A percentile compares a stretch with the other conserved stretches of the same genome.
Evolutionary conservation across 2,797 vertebrate species (phyloP).

Genomic region (Nannoperca australis): DNA sequence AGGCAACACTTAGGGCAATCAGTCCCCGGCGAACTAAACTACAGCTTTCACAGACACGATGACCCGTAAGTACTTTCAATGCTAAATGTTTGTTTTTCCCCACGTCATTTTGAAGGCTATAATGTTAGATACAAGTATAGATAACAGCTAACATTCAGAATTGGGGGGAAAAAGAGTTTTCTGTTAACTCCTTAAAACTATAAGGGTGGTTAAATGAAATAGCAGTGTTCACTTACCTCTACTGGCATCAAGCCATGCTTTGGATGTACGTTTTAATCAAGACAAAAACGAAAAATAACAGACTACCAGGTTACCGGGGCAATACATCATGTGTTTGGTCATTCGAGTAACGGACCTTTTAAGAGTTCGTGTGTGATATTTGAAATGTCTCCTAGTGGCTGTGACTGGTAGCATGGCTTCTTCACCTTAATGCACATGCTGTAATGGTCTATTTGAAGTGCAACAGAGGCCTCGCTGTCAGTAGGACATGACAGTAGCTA

Average conservation of each 20-base stretch:
- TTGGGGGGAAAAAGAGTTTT: fast-evolving
- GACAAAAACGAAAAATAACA: constrained; percentile 2
- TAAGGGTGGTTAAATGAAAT: neutral
- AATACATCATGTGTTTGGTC: neutral
- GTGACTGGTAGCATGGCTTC: neutral
- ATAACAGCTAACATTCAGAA: neutral
- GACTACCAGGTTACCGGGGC: neutral
- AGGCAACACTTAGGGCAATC: neutral
- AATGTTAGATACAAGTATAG: neutral
- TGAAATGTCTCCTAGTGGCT: neutral
- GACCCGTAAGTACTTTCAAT: too few species aligned
- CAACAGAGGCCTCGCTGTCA: constrained; percentile 17
- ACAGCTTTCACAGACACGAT: too few species aligned
- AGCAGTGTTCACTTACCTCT: neutral
- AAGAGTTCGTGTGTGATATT: neutral
- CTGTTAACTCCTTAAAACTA: neutral
- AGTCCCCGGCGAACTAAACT: fast-evolving
- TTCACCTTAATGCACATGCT: neutral
- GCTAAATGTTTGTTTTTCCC: too few species aligned
- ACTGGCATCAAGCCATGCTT: neutral
- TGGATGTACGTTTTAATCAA: too few species aligned
- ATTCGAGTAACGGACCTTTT: neutral
- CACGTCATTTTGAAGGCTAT: neutral
- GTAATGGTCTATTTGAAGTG: neutral
- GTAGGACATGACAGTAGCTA: constrained; percentile 3